phyloP scores from a whole-genome alignment of 1,140 invertebrate species.

The Polyergus mexicanus region DNA sequence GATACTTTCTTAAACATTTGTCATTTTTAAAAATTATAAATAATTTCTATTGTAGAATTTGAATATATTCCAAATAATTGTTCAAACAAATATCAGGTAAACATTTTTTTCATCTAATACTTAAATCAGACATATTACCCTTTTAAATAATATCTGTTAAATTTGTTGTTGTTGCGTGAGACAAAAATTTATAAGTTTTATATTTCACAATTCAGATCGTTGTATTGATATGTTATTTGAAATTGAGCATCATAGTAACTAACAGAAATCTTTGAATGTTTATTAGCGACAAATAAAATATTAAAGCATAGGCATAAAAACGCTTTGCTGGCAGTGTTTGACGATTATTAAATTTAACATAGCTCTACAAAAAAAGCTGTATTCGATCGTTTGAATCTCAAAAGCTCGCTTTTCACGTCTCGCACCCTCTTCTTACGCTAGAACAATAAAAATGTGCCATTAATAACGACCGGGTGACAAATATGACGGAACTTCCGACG shows the following conservation, averaged over 20 bases:
- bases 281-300: conserved; percentile 3
- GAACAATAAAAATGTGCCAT: conserved; percentile 76
- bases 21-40: too few relatives aligned
- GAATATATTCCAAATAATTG: too few relatives aligned
- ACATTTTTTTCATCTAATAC: background rate
- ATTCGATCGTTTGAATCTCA: background rate
- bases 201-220: conserved; percentile 9
- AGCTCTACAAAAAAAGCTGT: conserved; percentile 49
- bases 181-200: background rate
- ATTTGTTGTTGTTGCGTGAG: background rate
- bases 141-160: background rate
- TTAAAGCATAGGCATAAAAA: conserved; percentile 4
- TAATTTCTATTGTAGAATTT: too few relatives aligned
- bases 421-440: background rate
- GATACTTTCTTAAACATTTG: too few relatives aligned
- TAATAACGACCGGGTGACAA: conserved; percentile 76
- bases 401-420: conserved; percentile 13
- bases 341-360: conserved; percentile 78
- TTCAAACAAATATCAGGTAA: too few relatives aligned
- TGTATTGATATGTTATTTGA: background rate
- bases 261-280: background rate
- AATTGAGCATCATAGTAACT: background rate
- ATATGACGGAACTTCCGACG: conserved; percentile 77
- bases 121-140: background rate
- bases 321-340: conserved; percentile 8